Evolutionary conservation across 1,140 invertebrate genomes (phyloP).

Genomic region (Diorhabda sublineata): DNA sequence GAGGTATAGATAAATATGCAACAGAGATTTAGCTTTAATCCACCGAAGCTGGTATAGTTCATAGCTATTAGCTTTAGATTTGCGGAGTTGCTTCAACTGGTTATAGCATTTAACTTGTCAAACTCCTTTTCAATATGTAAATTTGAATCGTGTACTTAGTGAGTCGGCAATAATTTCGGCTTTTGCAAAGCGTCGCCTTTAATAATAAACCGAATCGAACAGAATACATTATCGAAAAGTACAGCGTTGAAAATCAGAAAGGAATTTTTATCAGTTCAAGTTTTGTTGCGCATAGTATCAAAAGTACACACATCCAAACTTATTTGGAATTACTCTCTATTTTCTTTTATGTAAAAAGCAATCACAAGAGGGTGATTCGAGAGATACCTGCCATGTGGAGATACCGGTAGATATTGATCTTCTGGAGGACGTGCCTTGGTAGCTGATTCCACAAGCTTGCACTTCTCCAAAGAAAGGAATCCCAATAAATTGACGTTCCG

Average conservation of each 20-base stretch:
- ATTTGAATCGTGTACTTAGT: not conserved
- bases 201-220: slow-evolving; percentile 2
- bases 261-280: not conserved
- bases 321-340: too few species aligned
- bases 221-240: not conserved
- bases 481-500: too few species aligned
- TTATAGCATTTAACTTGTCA: slow-evolving; percentile 2
- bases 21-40: not conserved
- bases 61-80: not conserved
- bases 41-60: not conserved
- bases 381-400: too few species aligned
- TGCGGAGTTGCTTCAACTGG: not conserved
- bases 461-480: too few species aligned
- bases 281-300: not conserved
- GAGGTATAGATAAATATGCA: too few species aligned
- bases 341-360: too few species aligned
- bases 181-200: not conserved
- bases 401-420: too few species aligned
- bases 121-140: slow-evolving; percentile 2
- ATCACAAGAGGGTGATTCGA: too few species aligned
- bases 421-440: too few species aligned
- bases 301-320: too few species aligned
- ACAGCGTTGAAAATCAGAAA: not conserved
- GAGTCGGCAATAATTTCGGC: not conserved
- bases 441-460: too few species aligned